Evolutionary conservation across 1,140 invertebrate genomes (phyloP).

Genomic region (Rhagoletis pomonella): DNA sequence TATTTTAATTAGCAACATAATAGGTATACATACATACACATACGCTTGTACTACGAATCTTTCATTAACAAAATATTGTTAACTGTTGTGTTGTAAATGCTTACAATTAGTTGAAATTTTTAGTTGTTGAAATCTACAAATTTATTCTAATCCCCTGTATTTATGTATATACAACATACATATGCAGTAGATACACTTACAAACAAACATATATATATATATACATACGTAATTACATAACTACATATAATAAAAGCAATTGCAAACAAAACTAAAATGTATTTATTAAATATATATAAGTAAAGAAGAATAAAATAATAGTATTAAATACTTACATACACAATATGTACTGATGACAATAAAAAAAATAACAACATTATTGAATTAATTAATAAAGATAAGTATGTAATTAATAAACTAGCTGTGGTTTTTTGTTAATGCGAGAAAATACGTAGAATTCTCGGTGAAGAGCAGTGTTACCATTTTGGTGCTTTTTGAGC

Average conservation of each 20-base stretch:
- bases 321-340: background rate
- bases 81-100: background rate
- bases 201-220: background rate
- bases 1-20: background rate
- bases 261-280: slow-evolving; percentile 29
- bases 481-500: too few relatives aligned
- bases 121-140: slow-evolving; percentile 13
- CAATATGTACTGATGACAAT: slow-evolving; percentile 45
- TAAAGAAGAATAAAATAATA: background rate
- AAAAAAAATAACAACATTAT: slow-evolving; percentile 43
- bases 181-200: background rate
- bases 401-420: slow-evolving; percentile 38
- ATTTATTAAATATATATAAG: slow-evolving; percentile 26
- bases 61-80: background rate
- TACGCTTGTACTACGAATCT: background rate
- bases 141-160: slow-evolving; percentile 16
- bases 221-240: slow-evolving; percentile 15
- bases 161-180: background rate
- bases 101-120: background rate
- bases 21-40: too few relatives aligned
- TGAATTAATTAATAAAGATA: slow-evolving; percentile 25
- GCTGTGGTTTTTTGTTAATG: background rate
- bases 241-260: slow-evolving; percentile 28
- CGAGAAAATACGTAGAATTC: too few relatives aligned
- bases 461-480: too few relatives aligned